phyloP scores from a whole-genome alignment of 1,140 invertebrate genomes.

The Sweltsa coloradensis region DNA sequence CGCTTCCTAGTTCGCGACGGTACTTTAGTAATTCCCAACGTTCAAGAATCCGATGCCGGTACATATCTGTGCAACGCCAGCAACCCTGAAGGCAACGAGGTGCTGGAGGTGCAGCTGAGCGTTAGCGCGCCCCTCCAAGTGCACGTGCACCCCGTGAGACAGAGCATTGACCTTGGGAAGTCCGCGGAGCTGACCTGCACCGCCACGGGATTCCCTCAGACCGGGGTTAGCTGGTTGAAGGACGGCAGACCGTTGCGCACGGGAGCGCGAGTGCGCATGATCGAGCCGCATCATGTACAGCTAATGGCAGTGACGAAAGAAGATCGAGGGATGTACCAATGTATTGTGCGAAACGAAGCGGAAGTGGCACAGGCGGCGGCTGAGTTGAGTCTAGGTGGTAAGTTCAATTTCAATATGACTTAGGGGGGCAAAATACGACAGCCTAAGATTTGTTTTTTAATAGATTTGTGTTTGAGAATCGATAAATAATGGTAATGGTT shows the following conservation, averaged over 20 bases:
- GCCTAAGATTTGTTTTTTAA: no score
- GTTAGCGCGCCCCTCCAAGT: conserved; percentile 39
- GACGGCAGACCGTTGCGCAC: conserved; percentile 49
- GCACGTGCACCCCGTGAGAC: conserved; percentile 39
- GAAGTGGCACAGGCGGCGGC: conserved; percentile 58
- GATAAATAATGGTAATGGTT: no score
- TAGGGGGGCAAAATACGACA: no score
- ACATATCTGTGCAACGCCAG: conserved; percentile 41
- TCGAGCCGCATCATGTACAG: conserved; percentile 38
- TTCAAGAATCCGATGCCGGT: conserved; percentile 36
- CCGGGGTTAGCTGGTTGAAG: conserved; percentile 37
- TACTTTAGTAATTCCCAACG: conserved; percentile 36
- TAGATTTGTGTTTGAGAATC: no score
- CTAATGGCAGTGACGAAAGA: conserved; percentile 53
- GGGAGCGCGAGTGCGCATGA: conserved; percentile 36
- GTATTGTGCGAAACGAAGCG: conserved; percentile 54
- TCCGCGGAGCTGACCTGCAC: conserved; percentile 39
- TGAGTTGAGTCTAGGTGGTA: conserved; percentile 60
- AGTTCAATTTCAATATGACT: conserved; percentile 20
- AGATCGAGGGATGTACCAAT: conserved; percentile 77
- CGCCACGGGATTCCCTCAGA: conserved; percentile 32
- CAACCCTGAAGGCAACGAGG: conserved; percentile 44
- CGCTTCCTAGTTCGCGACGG: conserved; percentile 36
- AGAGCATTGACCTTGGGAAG: conserved; percentile 40
- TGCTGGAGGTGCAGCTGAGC: conserved; percentile 37